phyloP scores from a whole-genome alignment of 2,113 vertebrate species.

The Pipa parva region DNA sequence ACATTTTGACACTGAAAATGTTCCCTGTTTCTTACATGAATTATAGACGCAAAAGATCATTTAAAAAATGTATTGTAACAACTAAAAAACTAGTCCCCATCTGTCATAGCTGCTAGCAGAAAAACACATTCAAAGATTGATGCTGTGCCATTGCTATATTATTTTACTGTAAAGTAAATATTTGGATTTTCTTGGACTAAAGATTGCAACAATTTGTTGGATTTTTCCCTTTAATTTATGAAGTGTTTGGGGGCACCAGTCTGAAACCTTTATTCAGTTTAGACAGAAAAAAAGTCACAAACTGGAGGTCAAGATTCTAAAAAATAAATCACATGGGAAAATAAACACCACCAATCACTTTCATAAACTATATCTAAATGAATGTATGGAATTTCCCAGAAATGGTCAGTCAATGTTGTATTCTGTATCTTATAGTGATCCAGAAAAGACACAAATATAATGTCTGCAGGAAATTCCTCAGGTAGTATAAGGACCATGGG shows the following conservation, averaged over 20 bases:
- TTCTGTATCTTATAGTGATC: too few relatives aligned
- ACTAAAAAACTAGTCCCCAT: too few relatives aligned
- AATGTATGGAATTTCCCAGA: neutral
- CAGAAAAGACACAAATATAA: too few relatives aligned
- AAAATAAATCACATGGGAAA: neutral
- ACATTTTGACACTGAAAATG: too few relatives aligned
- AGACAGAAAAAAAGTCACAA: slow-evolving; percentile 13
- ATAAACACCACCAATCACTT: neutral
- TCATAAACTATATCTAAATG: neutral
- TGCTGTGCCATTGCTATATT: slow-evolving; percentile 27
- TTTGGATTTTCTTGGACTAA: slow-evolving; percentile 28
- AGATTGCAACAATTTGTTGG: slow-evolving; percentile 21
- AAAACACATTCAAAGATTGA: slow-evolving; percentile 35
- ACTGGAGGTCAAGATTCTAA: neutral
- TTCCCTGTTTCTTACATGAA: too few relatives aligned
- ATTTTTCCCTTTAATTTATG: slow-evolving; percentile 14
- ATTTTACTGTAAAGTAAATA: slow-evolving; percentile 34
- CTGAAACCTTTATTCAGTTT: neutral
- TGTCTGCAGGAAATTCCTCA: too few relatives aligned
- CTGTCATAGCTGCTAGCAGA: slow-evolving; percentile 13
- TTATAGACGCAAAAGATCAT: too few relatives aligned
- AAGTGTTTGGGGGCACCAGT: slow-evolving; percentile 26
- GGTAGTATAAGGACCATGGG: too few relatives aligned
- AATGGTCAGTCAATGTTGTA: neutral
- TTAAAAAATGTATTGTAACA: too few relatives aligned